phyloP scores from a whole-genome alignment of 2,888 invertebrate genomes.

The Pristionchus arcanus region DNA sequence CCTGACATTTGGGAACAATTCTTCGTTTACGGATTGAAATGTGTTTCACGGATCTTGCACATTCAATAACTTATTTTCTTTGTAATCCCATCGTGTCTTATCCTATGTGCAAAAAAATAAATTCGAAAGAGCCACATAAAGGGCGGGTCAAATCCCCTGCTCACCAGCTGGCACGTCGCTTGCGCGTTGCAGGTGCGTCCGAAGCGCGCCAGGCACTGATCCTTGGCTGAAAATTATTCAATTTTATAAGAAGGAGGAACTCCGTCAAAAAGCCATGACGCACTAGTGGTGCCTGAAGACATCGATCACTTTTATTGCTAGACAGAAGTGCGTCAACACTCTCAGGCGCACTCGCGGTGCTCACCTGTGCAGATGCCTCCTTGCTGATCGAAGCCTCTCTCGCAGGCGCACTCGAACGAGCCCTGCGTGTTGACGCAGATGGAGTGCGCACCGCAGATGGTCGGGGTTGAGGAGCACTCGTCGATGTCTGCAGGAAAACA shows the following conservation, averaged over 20 bases:
- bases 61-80: no score
- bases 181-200: constrained; percentile 68
- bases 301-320: no score
- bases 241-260: no score
- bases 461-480: constrained; percentile 86
- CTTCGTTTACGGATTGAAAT: no score
- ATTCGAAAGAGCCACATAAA: no score
- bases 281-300: no score
- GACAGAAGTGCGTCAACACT: background rate
- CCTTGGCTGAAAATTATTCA: constrained; percentile 62
- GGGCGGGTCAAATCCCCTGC: no score
- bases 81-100: no score
- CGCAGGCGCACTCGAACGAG: constrained; percentile 82
- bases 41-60: no score
- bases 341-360: background rate
- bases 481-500: constrained; percentile 92
- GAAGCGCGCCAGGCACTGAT: constrained; percentile 65
- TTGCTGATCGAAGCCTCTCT: constrained; percentile 65
- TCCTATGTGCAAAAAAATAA: no score
- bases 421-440: constrained; percentile 90
- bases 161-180: constrained; percentile 67
- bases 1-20: no score
- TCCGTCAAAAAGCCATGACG: no score
- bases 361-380: constrained; percentile 74
- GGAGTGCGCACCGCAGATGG: constrained; percentile 88